phyloP scores from a whole-genome alignment of 2,113 vertebrate genomes.

The Psilopsiagon aurifrons region DNA sequence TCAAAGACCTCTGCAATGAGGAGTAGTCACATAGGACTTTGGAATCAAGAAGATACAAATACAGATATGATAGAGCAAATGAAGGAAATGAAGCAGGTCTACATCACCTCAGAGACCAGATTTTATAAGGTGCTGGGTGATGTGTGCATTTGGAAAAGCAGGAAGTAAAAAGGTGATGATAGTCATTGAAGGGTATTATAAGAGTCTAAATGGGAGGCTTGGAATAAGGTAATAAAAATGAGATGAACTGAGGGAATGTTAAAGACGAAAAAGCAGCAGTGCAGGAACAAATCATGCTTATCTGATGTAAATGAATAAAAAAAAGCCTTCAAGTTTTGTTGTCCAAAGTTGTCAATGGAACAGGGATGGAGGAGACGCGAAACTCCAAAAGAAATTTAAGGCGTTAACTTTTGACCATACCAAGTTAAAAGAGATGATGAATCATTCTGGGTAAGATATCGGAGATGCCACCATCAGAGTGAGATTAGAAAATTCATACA shows the following conservation, averaged over 20 bases:
- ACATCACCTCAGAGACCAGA: not conserved
- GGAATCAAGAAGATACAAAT: not conserved
- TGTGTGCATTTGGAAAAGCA: not conserved
- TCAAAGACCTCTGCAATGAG: not conserved
- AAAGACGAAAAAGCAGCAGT: not conserved
- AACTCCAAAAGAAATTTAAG: not conserved
- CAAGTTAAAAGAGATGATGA: not conserved
- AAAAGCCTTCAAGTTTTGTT: not conserved
- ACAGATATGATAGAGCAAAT: not conserved
- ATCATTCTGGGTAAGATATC: not conserved
- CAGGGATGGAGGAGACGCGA: not conserved
- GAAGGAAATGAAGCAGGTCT: not conserved
- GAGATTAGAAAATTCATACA: not conserved
- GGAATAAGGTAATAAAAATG: not conserved
- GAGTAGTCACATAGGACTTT: not conserved
- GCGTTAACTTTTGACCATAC: rapidly evolving
- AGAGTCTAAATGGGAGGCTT: not conserved
- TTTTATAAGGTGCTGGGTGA: not conserved
- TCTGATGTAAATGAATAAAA: not conserved
- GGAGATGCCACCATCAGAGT: not conserved
- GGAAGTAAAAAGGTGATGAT: not conserved
- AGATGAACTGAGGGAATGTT: not conserved
- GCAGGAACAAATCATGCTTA: not conserved
- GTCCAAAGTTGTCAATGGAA: not conserved
- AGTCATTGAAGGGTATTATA: not conserved